Conservation (phyloP, 2,888 invertebrate species). For the Drosophila pegasa region DNA sequence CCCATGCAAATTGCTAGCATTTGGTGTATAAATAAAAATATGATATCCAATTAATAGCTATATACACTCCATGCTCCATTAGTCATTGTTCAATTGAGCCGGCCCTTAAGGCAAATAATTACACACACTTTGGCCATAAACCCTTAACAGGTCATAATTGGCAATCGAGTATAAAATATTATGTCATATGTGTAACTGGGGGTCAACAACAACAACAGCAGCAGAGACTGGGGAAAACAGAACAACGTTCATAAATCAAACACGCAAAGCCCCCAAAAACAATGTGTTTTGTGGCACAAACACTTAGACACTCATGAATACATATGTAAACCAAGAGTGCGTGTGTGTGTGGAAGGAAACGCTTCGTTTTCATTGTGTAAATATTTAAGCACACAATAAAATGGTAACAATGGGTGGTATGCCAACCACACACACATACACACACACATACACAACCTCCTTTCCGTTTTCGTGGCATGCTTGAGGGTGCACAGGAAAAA, state of each 20-base stretch:
- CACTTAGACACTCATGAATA: conserved; percentile 39
- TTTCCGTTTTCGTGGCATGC: not conserved
- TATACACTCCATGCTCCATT: conserved; percentile 18
- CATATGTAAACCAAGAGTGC: not conserved
- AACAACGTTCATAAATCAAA: conserved; percentile 63
- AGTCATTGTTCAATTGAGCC: conserved; percentile 46
- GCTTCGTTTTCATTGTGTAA: conserved; percentile 74
- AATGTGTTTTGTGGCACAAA: conserved; percentile 39
- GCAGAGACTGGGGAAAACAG: conserved; percentile 18
- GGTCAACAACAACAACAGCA: conserved; percentile 46
- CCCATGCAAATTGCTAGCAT: not conserved
- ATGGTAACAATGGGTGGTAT: conserved; percentile 58
- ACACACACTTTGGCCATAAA: conserved; percentile 45
- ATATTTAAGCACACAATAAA: conserved; percentile 77
- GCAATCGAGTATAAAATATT: conserved; percentile 72
- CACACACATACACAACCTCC: not conserved
- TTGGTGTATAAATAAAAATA: conserved; percentile 2
- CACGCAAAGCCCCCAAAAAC: conserved; percentile 58
- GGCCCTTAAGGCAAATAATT: conserved; percentile 46
- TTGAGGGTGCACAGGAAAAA: conserved; percentile 14
- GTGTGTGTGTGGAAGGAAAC: conserved; percentile 46
- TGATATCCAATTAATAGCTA: conserved; percentile 38
- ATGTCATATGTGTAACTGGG: conserved; percentile 55
- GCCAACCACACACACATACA: conserved; percentile 23
- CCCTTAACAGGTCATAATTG: conserved; percentile 75